A percentile compares a stretch with the other conserved stretches of the same genome.
Evolutionary conservation across 2,113 vertebrate species (phyloP).

Genomic region (Himantopus leucocephalus): DNA sequence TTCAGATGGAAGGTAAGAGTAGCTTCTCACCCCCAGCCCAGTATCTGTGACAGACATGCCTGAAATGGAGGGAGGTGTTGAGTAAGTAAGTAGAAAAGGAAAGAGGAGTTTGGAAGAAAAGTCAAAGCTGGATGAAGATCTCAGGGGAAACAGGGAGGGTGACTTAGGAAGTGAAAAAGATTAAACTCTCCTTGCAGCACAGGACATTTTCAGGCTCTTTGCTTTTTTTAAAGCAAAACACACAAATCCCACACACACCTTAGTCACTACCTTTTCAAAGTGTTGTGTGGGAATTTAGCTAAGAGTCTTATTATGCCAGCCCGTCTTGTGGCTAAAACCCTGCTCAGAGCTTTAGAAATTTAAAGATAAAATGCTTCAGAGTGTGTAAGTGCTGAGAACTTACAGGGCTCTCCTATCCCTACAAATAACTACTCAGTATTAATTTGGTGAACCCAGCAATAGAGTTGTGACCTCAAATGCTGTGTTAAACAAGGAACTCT

Average conservation of each 20-base stretch:
- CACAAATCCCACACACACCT: not conserved
- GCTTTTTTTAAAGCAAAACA: not conserved
- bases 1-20: not conserved
- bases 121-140: not conserved
- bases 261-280: not conserved
- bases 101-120: not conserved
- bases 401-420: not conserved
- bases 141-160: not conserved
- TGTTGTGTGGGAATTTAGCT: not conserved
- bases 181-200: not conserved
- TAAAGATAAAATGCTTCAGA: not conserved
- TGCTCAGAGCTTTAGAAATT: not conserved
- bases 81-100: not conserved
- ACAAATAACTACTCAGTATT: not conserved
- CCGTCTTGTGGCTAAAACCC: not conserved
- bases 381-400: not conserved
- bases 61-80: not conserved
- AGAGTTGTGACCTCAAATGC: not conserved
- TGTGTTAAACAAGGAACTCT: not conserved
- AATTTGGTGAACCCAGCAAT: constrained; percentile 13
- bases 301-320: not conserved
- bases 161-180: not conserved
- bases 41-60: not conserved
- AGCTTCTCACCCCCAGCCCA: not conserved
- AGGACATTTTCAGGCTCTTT: not conserved